Evolutionary conservation across 2,888 invertebrate species (phyloP), one percentile per base, ranked within the genome.

Genomic region (Resseliella maxima): DNA sequence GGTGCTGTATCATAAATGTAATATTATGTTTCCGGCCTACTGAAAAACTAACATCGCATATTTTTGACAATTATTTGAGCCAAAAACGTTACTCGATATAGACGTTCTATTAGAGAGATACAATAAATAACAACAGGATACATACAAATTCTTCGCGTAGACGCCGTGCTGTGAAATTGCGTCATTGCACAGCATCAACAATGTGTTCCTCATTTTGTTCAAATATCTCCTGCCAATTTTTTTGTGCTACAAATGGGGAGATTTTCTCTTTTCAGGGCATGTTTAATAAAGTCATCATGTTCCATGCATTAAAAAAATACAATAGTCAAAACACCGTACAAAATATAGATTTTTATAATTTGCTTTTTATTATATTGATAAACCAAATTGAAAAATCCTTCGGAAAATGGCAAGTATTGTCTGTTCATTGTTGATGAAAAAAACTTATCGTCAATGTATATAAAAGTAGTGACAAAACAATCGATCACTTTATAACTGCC

Each of bases 1-100:
- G 31, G 72, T 31, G 15, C 31, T 31, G 15, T 15, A 72, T 15
- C 72, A 72, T 72, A 72, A 72, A 72, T 72, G 72, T 18, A 35
- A 72, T 72, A 72, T 72, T 72, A 72, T 72, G 31, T 72, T 72
- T 72, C 72, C 72, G 72, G 31, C 31, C 1, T 15, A 31, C 31
- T 35, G 31, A 72, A 72, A 72, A 72, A 72, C 31, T 12, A 72
- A 72, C 72, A 59, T 8, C 59, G 59, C 24, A 15, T 59, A 59
- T 59, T 59, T 72, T 72, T 72, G 72, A 31, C 72, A 72, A 72
- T 72, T 72, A 72, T 72, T 15, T 72, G 72, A 15, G 72, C 72
- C 27, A 59, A 24, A 59, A 12, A 18, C n/a, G 2, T 3, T 59
- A 12, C 27, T 59, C 72, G 35, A 31, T 31, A 31, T 24, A 72